Conservation (phyloP, 2,797 vertebrate species). For the Tiaroga cobitis region DNA sequence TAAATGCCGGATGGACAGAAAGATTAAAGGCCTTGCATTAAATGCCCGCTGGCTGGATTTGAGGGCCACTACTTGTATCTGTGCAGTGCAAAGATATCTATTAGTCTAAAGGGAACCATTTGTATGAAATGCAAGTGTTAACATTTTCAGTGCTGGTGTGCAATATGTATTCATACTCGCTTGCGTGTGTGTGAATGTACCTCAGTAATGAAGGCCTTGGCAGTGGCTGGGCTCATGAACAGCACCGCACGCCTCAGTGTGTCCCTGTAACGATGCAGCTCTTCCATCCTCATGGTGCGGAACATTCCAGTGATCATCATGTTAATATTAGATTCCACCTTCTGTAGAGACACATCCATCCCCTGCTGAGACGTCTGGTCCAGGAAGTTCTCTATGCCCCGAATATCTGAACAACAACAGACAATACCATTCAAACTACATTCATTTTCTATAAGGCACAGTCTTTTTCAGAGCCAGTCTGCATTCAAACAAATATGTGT, state of each 20-base stretch:
- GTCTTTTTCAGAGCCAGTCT: not conserved
- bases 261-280: conserved; percentile 95
- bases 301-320: conserved; percentile 99
- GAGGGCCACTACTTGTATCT: conserved; percentile 9
- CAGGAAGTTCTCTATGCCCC: conserved; percentile 97
- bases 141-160: not conserved
- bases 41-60: conserved; percentile 14
- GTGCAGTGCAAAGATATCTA: conserved; percentile 21
- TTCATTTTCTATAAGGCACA: not conserved
- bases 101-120: conserved; percentile 7
- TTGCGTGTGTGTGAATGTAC: conserved; percentile 68
- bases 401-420: conserved; percentile 84
- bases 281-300: conserved; percentile 93
- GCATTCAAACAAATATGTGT: not conserved
- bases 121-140: conserved; percentile 4
- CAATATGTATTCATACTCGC: not conserved
- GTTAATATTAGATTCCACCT: conserved; percentile 98
- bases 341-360: conserved; percentile 98
- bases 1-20: conserved; percentile 17
- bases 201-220: conserved; percentile 96
- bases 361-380: conserved; percentile 97
- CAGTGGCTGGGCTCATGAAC: conserved; percentile 94
- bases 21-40: conserved; percentile 11
- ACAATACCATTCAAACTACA: conserved; percentile 14
- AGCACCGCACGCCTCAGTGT: conserved; percentile 93